Evolutionary conservation across 2,888 invertebrate genomes (phyloP).

Genomic region (Oeneis ivallda): DNA sequence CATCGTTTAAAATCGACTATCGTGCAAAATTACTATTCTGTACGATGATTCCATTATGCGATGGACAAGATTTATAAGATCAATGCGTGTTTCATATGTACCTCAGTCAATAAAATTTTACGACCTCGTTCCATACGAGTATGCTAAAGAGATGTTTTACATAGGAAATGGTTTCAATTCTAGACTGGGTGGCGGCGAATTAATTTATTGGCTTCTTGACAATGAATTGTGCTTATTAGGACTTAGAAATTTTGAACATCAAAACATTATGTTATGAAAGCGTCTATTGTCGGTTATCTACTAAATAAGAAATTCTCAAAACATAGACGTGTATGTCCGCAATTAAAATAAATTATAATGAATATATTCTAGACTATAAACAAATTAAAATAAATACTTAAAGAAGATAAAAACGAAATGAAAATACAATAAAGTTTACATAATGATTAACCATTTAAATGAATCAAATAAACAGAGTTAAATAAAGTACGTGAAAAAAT

Average conservation of each 20-base stretch:
- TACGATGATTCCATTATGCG: slow-evolving; percentile 55
- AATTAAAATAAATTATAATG: too few species aligned
- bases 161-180: slow-evolving; percentile 60
- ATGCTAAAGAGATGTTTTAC: slow-evolving; percentile 61
- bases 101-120: slow-evolving; percentile 75
- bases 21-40: slow-evolving; percentile 49
- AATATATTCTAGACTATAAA: too few species aligned
- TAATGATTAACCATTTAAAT: background rate
- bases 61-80: slow-evolving; percentile 61
- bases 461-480: background rate
- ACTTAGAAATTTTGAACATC: slow-evolving; percentile 15
- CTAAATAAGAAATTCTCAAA: background rate
- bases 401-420: background rate
- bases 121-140: slow-evolving; percentile 65
- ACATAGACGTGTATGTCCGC: background rate
- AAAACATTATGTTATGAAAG: background rate
- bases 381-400: background rate
- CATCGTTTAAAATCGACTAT: slow-evolving; percentile 44
- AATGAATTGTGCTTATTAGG: slow-evolving; percentile 27
- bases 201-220: slow-evolving; percentile 54
- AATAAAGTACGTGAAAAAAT: background rate
- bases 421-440: background rate
- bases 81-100: slow-evolving; percentile 69
- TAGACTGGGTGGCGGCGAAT: slow-evolving; percentile 74
- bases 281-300: background rate